Base-by-base conservation (phyloP, 2,888 invertebrate genomes). In the Drosophila suboccidentalis region DNA sequence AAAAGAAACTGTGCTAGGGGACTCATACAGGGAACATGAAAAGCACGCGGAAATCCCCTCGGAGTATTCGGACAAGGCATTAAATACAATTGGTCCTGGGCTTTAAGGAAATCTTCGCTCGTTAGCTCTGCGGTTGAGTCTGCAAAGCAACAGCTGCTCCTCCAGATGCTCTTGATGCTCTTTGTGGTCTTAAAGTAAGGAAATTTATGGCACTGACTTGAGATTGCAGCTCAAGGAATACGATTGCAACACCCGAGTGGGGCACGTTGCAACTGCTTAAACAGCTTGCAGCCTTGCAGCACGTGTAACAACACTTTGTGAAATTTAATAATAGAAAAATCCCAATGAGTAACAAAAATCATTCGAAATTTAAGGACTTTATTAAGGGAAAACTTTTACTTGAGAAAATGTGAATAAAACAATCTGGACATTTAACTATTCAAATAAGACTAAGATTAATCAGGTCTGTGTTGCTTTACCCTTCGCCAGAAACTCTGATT, bases 21-120 rank as follows among this genome's bases (percentile, higher is more conserved):
- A 65, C 61, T 49, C 57, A n/a, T 43, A 39, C 15, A 63, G 65
- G n/a, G n/a, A n/a, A n/a, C n/a, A n/a, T 15, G 43, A 66, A 62
- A 72, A 62, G 62, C 54, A 49, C 53, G 44, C 57, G 46, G 63
- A 71, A 67, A 63, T 65, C 76, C 73, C 75, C 62, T 53, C 65
- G 64, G 70, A 38, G 43, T 50, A 51, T 38, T 72, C 65, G 87
- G 82, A 82, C 88, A 77, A 57, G 68, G 75, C 88, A 77, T 80
- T 85, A 75, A 75, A 80, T 80, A 88, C 89, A 88, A 88, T 80
- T 80, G 81, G 68, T 47, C 44, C 60, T 41, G 72, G 64, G 82
- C 74, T 78, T 80, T 66, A 81, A 81, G 81, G 68, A 83, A 84
- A 78, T 65, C 75, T 69, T 76, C 69, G 77, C 77, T 80, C 77